Evolutionary conservation across 2,113 vertebrate genomes (phyloP), one percentile per base, ranked within the genome.

Genomic region (Cheirogaleus medius): DNA sequence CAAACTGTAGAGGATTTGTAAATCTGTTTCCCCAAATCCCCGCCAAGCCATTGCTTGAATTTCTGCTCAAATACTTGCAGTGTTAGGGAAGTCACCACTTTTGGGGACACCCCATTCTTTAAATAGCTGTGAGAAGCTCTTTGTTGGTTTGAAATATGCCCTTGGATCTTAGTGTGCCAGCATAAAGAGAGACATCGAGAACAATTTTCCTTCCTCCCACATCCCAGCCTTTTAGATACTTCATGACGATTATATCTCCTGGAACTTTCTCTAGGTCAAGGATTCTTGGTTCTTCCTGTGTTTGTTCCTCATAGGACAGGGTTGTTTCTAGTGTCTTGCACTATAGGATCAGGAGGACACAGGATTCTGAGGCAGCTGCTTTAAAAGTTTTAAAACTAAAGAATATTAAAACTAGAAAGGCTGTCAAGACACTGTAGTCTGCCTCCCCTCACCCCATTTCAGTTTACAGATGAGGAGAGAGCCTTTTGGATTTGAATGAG

Each of bases 201-300:
- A 90, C 90, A 92, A 76, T 80, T 80, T 95, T 96, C 52, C 83
- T 90, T 95, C 96, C 87, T 97, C 95, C 90, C 87, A 96, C 87
- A 0, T 77, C 44, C 78, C 90, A 97, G 73, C 54, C 84, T 76
- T 86, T 90, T 81, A 82, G 87, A 92, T 84, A 81, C 20, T 87
- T 90, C 32, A 89, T 56, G n/a, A 78, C 82, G 42, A 58, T 87
- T 25, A 34, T 12, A 74, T 58, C 86, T 73, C 89, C 68, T 87
- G 39, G 34, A 92, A 91, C 68, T 25, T 92, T 68, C 78, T 86
- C 42, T 93, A 77, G 42, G 66, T 76, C 90, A 95, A 34, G 15
- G 44, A 83, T 83, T 88, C 52, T 78, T 93, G 34, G 29, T 89
- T 96, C 58, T 96, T 96, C 64, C 78, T 92, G 58, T 78, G 1